These are phyloP conservation scores for Campopleginae sp. DNA, from an alignment of 2,888 invertebrate genomes.

Conservation along the genomic window DNA sequence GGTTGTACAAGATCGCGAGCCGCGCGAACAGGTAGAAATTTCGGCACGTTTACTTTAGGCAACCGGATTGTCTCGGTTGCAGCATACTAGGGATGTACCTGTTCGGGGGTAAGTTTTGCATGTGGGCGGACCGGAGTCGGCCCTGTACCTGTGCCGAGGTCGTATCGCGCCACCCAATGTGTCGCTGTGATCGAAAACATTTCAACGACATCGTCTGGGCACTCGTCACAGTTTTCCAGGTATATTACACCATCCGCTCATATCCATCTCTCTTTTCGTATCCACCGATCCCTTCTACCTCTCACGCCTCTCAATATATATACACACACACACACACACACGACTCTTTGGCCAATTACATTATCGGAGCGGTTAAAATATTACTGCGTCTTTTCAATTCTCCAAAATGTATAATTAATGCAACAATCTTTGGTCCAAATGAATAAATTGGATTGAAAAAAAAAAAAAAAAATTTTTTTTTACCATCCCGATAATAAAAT, in stretches of 20 bases:
- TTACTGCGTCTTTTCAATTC: not conserved
- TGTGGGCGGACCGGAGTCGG: constrained; percentile 94
- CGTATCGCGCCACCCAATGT: constrained; percentile 94
- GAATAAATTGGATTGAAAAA: no score
- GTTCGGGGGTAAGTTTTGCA: constrained; percentile 99
- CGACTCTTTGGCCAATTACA: not conserved
- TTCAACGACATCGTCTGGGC: constrained; percentile 99
- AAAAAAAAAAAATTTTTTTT: no score
- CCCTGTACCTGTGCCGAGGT: constrained; percentile 98
- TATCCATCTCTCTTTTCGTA: constrained; percentile 3
- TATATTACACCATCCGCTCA: constrained; percentile 82
- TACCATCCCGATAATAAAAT: constrained; percentile 4
- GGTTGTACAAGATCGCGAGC: constrained; percentile 29
- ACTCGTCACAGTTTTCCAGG: constrained; percentile 98
- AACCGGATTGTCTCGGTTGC: constrained; percentile 85
- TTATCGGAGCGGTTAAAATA: not conserved
- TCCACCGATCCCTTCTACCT: not conserved
- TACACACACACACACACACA: not conserved
- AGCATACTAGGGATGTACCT: constrained; percentile 99
- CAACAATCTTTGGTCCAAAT: no score
- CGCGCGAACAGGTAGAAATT: constrained; percentile 44
- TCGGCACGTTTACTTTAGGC: constrained; percentile 80
- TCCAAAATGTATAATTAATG: not conserved
- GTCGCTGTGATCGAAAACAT: constrained; percentile 99
- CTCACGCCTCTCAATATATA: not conserved